Conservation (phyloP, 2,888 invertebrate genomes). For the Melipona beecheii region DNA sequence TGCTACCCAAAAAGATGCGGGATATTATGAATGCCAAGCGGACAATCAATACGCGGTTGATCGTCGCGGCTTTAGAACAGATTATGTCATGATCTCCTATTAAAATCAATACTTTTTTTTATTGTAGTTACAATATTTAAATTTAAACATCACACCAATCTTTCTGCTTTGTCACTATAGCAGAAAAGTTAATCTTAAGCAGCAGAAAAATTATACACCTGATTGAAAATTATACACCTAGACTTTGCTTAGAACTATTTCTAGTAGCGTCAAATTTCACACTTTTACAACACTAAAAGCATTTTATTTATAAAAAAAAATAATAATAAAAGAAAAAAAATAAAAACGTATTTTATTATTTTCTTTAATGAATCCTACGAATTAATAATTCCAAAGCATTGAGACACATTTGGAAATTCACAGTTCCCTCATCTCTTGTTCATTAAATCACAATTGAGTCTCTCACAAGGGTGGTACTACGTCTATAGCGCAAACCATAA, state of each 20-base stretch:
- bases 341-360: not conserved
- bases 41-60: constrained; percentile 90
- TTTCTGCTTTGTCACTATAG: not conserved
- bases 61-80: constrained; percentile 88
- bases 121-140: not conserved
- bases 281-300: not conserved
- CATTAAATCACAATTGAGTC: constrained; percentile 78
- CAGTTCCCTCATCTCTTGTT: constrained; percentile 77
- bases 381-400: constrained; percentile 42
- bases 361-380: not conserved
- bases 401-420: constrained; percentile 66
- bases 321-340: not conserved
- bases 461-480: constrained; percentile 73
- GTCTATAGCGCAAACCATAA: constrained; percentile 54
- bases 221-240: too few relatives aligned
- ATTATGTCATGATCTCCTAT: constrained; percentile 86
- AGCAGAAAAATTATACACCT: too few relatives aligned
- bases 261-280: not conserved
- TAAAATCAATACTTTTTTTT: constrained; percentile 66
- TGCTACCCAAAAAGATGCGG: constrained; percentile 89
- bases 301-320: not conserved
- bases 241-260: not conserved
- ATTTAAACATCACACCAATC: too few relatives aligned
- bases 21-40: constrained; percentile 90
- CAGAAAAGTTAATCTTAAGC: not conserved